A percentile compares a stretch with the other conserved stretches of the same genome.
phyloP scores from a whole-genome alignment of 2,113 vertebrate genomes.

The Ia io region DNA sequence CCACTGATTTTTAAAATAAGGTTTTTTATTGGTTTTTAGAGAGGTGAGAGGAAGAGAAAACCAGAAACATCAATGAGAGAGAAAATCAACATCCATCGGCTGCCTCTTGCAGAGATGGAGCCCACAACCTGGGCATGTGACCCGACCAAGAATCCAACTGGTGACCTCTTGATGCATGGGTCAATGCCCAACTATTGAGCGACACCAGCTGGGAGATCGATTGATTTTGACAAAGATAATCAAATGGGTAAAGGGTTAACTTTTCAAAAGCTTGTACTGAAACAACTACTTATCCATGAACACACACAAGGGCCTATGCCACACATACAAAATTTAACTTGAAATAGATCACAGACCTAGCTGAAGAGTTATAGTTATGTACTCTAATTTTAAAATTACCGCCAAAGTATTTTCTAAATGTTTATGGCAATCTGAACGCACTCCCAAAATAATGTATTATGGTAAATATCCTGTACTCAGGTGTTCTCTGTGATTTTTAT shows the following conservation, averaged over 20 bases:
- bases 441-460: neutral
- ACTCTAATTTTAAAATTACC: neutral
- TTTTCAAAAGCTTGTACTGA: neutral
- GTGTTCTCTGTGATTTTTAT: neutral
- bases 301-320: neutral
- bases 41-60: too few species aligned
- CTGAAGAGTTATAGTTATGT: neutral
- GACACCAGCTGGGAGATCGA: too few species aligned
- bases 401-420: neutral
- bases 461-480: neutral
- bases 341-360: neutral
- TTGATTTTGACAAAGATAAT: neutral
- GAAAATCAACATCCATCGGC: too few species aligned
- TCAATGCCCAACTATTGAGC: too few species aligned
- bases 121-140: too few species aligned
- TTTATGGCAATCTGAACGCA: neutral
- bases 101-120: too few species aligned
- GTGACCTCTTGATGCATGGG: too few species aligned
- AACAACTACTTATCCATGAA: neutral
- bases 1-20: neutral
- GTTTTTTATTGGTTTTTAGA: too few species aligned
- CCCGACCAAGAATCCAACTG: too few species aligned
- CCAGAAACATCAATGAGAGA: too few species aligned
- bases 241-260: neutral
- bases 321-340: neutral